Evolutionary conservation across 2,888 invertebrate genomes (phyloP).

Genomic region (Zygaena filipendulae): DNA sequence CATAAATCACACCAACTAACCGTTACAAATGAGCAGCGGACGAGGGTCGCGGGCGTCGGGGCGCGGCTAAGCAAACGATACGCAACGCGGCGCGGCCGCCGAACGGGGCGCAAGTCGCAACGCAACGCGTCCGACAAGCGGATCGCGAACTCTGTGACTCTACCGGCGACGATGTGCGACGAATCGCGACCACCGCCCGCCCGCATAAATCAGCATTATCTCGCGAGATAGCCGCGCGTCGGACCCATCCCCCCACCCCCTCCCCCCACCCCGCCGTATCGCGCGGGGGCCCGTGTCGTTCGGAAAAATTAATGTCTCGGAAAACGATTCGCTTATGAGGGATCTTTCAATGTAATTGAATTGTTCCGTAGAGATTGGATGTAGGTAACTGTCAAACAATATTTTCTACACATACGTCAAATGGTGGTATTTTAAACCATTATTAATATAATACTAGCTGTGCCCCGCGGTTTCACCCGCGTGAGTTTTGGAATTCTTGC

Average conservation of each 20-base stretch:
- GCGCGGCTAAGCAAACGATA: slow-evolving; percentile 40
- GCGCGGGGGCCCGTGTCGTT: slow-evolving; percentile 61
- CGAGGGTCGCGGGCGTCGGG: slow-evolving; percentile 23
- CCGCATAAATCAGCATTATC: slow-evolving; percentile 69
- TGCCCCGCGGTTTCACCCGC: no score
- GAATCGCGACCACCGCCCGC: slow-evolving; percentile 60
- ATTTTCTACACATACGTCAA: no score
- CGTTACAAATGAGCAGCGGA: slow-evolving; percentile 56
- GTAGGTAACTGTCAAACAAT: slow-evolving; percentile 49
- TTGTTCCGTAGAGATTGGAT: slow-evolving; percentile 60
- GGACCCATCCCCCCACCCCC: slow-evolving; percentile 26
- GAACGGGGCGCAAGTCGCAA: slow-evolving; percentile 35
- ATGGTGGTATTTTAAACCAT: no score
- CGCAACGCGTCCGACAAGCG: slow-evolving; percentile 30
- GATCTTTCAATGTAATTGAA: slow-evolving; percentile 69
- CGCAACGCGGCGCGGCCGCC: slow-evolving; percentile 32
- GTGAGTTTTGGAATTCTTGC: no score
- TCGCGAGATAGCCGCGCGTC: slow-evolving; percentile 62
- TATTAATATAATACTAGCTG: no score
- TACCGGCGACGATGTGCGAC: slow-evolving; percentile 45
- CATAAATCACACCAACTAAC: slow-evolving; percentile 67
- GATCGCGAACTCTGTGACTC: no score
- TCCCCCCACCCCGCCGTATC: slow-evolving; percentile 60
- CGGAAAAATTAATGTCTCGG: slow-evolving; percentile 69
- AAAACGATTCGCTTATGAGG: slow-evolving; percentile 70